A percentile compares a stretch with the other conserved stretches of the same genome.
Evolutionary conservation across 2,888 invertebrate genomes (phyloP).

Genomic region (Trichogramma evanescens): DNA sequence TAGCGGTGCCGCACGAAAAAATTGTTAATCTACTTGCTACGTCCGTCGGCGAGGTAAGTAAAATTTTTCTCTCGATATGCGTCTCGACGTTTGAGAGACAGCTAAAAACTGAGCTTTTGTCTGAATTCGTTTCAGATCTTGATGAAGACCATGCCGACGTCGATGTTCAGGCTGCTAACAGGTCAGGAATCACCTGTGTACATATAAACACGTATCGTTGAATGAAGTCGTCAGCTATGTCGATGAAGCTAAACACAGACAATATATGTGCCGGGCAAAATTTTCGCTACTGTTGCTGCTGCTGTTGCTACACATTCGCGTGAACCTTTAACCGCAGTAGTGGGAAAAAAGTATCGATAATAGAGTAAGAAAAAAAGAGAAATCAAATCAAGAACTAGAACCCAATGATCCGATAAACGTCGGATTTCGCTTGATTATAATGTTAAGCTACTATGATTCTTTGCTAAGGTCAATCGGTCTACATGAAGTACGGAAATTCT

Average conservation of each 20-base stretch:
- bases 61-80: not conserved
- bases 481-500: too few species aligned
- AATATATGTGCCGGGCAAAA: too few species aligned
- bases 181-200: constrained; percentile 99
- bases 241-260: not conserved
- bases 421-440: too few species aligned
- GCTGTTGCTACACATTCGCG: constrained; percentile 33
- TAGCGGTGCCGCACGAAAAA: constrained; percentile 98
- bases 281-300: not conserved
- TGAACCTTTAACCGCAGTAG: too few species aligned
- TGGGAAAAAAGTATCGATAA: too few species aligned
- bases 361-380: too few species aligned
- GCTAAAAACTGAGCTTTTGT: too few species aligned
- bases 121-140: constrained; percentile 68
- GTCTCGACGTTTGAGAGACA: not conserved
- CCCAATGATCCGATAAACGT: too few species aligned
- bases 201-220: constrained; percentile 59
- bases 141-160: constrained; percentile 99
- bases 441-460: too few species aligned
- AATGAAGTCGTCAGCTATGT: constrained; percentile 14
- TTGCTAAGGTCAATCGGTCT: too few species aligned
- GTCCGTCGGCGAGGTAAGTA: constrained; percentile 92
- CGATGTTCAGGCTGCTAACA: constrained; percentile 97
- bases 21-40: constrained; percentile 98
- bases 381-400: too few species aligned